Percentiles rank a stretch among this genome's conserved stretches.
These are phyloP conservation scores for Hycleus phaleratus DNA, from an alignment of 1,140 invertebrate genomes.

Conservation along the genomic window DNA sequence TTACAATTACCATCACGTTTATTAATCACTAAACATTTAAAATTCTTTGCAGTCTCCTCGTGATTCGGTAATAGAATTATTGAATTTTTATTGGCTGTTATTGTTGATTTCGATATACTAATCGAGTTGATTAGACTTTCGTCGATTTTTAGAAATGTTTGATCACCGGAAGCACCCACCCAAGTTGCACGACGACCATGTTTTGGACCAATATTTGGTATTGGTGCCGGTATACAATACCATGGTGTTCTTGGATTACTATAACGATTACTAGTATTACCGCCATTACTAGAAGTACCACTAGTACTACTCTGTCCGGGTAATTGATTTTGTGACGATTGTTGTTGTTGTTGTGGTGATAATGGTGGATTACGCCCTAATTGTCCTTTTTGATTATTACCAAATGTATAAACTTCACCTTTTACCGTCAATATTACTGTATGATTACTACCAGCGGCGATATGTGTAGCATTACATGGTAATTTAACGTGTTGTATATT, in stretches of 20 bases:
- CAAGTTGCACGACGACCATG: slow-evolving; percentile 81
- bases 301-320: slow-evolving; percentile 46
- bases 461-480: slow-evolving; percentile 57
- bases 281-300: slow-evolving; percentile 39
- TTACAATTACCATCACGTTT: slow-evolving; percentile 76
- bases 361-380: slow-evolving; percentile 40
- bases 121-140: slow-evolving; percentile 86
- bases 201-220: slow-evolving; percentile 70
- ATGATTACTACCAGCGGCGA: slow-evolving; percentile 93
- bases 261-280: slow-evolving; percentile 25
- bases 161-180: slow-evolving; percentile 89
- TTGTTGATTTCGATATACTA: slow-evolving; percentile 74
- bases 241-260: slow-evolving; percentile 49
- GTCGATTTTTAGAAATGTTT: slow-evolving; percentile 91
- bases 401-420: slow-evolving; percentile 91
- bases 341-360: slow-evolving; percentile 29
- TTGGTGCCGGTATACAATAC: slow-evolving; percentile 72
- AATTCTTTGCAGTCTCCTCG: slow-evolving; percentile 55
- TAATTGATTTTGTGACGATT: slow-evolving; percentile 68
- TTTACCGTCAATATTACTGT: slow-evolving; percentile 82
- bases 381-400: slow-evolving; percentile 60
- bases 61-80: slow-evolving; percentile 71
- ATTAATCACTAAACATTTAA: slow-evolving; percentile 78
- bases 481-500: slow-evolving; percentile 70
- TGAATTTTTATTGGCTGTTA: slow-evolving; percentile 79